These are phyloP conservation scores for Mellilla xanthometata DNA, from an alignment of 2,888 invertebrate genomes.

Conservation along the genomic window DNA sequence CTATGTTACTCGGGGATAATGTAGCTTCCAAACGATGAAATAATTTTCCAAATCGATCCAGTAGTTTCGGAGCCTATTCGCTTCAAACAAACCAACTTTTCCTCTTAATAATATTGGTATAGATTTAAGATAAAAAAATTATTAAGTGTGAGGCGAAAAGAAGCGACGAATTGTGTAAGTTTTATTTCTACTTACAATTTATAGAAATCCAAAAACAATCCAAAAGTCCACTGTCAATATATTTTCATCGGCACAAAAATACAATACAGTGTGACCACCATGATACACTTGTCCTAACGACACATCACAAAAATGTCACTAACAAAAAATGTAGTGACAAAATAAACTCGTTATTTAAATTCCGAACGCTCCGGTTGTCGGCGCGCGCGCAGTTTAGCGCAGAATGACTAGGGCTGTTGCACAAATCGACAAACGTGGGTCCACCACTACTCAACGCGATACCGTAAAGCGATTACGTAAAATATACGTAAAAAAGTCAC, in stretches of 20 bases:
- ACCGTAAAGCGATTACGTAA: constrained; percentile 27
- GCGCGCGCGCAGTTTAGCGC: constrained; percentile 47
- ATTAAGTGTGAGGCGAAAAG: no score
- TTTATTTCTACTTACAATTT: background rate
- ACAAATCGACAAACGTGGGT: constrained; percentile 57
- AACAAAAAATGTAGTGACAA: background rate
- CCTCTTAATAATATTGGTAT: no score
- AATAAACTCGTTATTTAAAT: constrained; percentile 20
- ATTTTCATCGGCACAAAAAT: constrained; percentile 44
- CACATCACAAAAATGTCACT: background rate
- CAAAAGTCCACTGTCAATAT: constrained; percentile 38
- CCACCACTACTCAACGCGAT: constrained; percentile 46
- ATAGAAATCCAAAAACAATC: constrained; percentile 4
- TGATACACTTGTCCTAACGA: background rate
- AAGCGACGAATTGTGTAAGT: no score
- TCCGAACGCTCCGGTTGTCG: constrained; percentile 30
- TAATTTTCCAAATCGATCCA: no score
- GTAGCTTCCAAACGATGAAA: no score
- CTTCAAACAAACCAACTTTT: no score
- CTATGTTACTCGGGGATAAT: no score
- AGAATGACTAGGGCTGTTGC: constrained; percentile 55
- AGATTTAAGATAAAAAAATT: no score
- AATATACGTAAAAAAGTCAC: constrained; percentile 9
- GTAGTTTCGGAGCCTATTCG: no score
- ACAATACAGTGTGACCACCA: constrained; percentile 38